phyloP scores from a whole-genome alignment of 2,113 vertebrate species.

The Leptosomus discolor region DNA sequence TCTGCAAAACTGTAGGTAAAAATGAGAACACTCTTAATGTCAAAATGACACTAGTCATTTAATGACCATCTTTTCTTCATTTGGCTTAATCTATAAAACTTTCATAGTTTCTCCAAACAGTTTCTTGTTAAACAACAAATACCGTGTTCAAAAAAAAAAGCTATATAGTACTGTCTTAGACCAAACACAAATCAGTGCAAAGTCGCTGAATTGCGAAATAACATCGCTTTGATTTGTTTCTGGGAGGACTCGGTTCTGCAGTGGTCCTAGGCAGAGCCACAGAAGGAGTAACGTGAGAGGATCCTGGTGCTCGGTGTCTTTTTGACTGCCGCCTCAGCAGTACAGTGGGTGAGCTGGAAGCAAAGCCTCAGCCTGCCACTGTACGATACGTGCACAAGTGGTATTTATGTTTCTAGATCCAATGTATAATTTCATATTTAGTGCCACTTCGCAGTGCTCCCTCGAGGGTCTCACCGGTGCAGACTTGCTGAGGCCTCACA shows the following conservation, averaged over 20 bases:
- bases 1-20: neutral
- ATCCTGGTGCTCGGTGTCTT: neutral
- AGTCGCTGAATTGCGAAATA: neutral
- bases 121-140: neutral
- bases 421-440: neutral
- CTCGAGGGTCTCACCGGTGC: neutral
- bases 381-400: accelerated
- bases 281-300: neutral
- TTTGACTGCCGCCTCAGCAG: neutral
- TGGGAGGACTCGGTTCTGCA: neutral
- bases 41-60: neutral
- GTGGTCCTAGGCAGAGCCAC: neutral
- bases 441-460: neutral
- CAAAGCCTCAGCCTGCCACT: neutral
- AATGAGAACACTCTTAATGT: neutral
- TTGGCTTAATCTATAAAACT: neutral
- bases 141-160: accelerated
- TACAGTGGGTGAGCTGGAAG: neutral
- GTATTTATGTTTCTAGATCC: neutral
- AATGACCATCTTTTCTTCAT: neutral
- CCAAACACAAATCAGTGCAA: neutral
- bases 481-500: neutral
- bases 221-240: neutral
- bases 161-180: neutral
- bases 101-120: neutral